Conservation (phyloP, 1,140 invertebrate genomes). For the Lasaia peninsularis region DNA sequence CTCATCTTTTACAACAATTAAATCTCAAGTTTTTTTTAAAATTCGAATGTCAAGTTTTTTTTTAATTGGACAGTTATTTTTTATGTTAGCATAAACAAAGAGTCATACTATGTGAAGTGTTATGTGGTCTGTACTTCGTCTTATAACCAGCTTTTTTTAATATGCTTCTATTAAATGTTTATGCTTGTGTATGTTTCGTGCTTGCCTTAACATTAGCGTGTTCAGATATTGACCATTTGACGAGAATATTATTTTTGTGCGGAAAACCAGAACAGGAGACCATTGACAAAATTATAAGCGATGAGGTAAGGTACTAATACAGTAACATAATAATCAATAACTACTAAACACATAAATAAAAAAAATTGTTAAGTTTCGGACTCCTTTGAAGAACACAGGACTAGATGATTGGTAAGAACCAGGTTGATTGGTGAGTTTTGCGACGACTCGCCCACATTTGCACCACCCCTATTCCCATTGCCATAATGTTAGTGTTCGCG, state of each 20-base stretch:
- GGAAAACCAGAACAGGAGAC: conserved; percentile 91
- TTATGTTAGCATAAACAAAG: no score
- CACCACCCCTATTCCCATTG: no score
- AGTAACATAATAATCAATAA: background rate
- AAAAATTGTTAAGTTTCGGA: no score
- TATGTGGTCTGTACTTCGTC: background rate
- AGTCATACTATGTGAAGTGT: background rate
- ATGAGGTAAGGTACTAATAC: conserved; percentile 83
- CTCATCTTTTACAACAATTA: no score
- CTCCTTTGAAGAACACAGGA: no score
- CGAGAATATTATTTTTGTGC: conserved; percentile 91
- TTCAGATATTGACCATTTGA: conserved; percentile 95
- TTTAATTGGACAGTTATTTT: no score
- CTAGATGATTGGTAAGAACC: no score
- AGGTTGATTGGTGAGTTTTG: no score
- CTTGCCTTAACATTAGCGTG: conserved; percentile 74
- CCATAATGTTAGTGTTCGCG: no score
- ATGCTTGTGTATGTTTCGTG: conserved; percentile 61
- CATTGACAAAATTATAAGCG: conserved; percentile 90
- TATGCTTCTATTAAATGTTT: conserved; percentile 22
- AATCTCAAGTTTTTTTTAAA: no score
- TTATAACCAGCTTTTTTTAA: conserved; percentile 13
- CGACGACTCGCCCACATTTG: no score
- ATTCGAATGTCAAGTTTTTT: no score
- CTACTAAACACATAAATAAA: background rate